phyloP scores from a whole-genome alignment of 1,140 invertebrate species.

The Ips typographus region DNA sequence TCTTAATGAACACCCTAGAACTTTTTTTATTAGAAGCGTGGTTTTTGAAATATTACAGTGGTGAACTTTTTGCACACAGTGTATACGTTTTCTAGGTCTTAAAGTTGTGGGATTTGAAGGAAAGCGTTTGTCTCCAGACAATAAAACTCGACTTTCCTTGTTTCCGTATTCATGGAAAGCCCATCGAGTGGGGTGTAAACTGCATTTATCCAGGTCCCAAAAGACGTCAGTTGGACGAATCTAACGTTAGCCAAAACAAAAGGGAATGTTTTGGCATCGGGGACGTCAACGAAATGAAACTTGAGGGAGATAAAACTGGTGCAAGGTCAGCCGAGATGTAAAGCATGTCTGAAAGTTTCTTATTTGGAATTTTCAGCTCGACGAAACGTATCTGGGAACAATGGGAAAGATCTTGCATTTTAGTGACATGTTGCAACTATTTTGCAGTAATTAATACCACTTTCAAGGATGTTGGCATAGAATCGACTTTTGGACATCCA shows the following conservation, averaged over 20 bases:
- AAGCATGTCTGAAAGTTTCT: no score
- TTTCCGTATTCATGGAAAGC: constrained; percentile 55
- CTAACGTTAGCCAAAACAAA: background rate
- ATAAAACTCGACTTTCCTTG: constrained; percentile 57
- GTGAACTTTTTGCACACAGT: no score
- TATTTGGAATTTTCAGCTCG: no score
- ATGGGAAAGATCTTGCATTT: constrained; percentile 49
- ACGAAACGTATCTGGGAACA: background rate
- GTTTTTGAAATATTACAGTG: no score
- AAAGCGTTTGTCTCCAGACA: constrained; percentile 56
- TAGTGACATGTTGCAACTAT: constrained; percentile 54
- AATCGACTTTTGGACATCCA: constrained; percentile 33
- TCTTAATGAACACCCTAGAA: no score
- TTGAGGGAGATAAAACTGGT: background rate
- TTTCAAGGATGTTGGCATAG: constrained; percentile 38
- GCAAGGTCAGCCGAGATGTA: no score
- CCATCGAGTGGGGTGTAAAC: constrained; percentile 56
- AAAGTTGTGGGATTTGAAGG: constrained; percentile 58
- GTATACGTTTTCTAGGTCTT: constrained; percentile 48
- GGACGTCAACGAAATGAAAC: constrained; percentile 30
- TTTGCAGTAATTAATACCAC: constrained; percentile 44
- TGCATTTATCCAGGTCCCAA: constrained; percentile 57
- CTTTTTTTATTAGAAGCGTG: no score
- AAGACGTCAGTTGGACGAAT: constrained; percentile 13
- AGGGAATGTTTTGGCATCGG: constrained; percentile 30